Evolutionary conservation across 2,888 invertebrate species (phyloP), one percentile per base, ranked within the genome.

Genomic region (Abscondita cerata): DNA sequence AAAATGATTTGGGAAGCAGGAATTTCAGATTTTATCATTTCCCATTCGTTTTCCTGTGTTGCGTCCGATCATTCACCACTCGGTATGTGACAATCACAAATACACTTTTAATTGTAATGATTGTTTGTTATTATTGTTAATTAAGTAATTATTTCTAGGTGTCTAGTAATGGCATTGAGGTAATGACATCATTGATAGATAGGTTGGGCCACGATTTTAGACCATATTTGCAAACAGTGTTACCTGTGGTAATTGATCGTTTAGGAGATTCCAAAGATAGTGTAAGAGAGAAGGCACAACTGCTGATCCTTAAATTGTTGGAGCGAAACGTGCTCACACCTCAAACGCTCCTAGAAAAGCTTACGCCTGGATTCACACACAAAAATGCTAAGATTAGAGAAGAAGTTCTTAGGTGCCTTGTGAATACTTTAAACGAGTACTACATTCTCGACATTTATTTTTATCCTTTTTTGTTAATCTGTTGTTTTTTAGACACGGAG

Each of bases 381-480:
- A 96, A 96, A 82, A 95, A 96, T 79, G 90, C 94, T 73, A 94
- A 95, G 83, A 91, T 97, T 33, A 82, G 96, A 54, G 96, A 97
- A 76, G 96, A 96, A 80, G 90, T 93, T 31, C 83, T 96, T 64
- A 84, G 90, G 69, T 90, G 93, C 70, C 87, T 97, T 70, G 90
- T 92, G 65, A 88, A 90, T 59, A 87, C 93, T 46, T 81, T 97
- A 31, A 91, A 93, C 76, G 89, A 91, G 92, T 95, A 81, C 87
- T 90, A 81, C 13, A 12, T 9, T 38, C 6, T 57, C 16, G 38
- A 12, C n/a, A n/a, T n/a, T n/a, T n/a, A n/a, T n/a, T n/a, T n/a
- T 4, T 20, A 11, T 31, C 18, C 34, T 16, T 18, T 38, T 25
- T 38, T 1, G n/a, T 15, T 13, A 38, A 33, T 20, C 20, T 61